Evolutionary conservation across 2,888 invertebrate genomes (phyloP), one percentile per base, ranked within the genome.

Genomic region (Eilema depressum): DNA sequence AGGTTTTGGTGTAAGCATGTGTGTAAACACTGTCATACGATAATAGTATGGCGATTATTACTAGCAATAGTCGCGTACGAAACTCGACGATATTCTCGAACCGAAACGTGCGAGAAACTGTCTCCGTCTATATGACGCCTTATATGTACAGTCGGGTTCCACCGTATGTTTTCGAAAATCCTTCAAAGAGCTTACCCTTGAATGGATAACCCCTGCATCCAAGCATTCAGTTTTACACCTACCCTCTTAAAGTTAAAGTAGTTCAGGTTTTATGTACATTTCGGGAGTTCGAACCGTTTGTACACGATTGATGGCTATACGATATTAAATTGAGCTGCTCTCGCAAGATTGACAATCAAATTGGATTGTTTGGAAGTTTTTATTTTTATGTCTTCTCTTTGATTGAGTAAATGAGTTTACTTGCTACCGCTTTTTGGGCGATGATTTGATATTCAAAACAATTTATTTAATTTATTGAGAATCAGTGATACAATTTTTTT

Each of bases 181-280:
- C 11, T 47, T n/a, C 26, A 14, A 26, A 41, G 26, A 47, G n/a
- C n/a, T 28, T 5, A 67, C 28, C 4, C 23, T 23, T 41, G 33
- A 60, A 66, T 41, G 28, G 47, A 67, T 61, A 28, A 67, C 61
- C 14, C 53, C 61, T 66, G 57, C 41, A 20, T 28, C 3, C 7
- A 68, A 63, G 63, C 63, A 68, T 68, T 68, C 63, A 59, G 64
- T 60, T 59, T 69, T 69, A 71, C 76, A 73, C 70, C 68, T 69
- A 26, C 8, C 33, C 63, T 28, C 53, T 68, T 12, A 63, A 75
- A 80, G 56, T 79, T 76, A 10, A 74, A 68, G 72, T 63, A 71
- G 71, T 70, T 70, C 59, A 69, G 75, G 68, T 70, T 78, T 76
- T 75, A 79, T 72, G 73, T 69, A 26, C 63, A 14, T 60, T 71